Percentiles rank a stretch among this genome's conserved stretches.
Evolutionary conservation across 2,113 vertebrate species (phyloP).

Genomic region (Oxygymnocypris stewartii): DNA sequence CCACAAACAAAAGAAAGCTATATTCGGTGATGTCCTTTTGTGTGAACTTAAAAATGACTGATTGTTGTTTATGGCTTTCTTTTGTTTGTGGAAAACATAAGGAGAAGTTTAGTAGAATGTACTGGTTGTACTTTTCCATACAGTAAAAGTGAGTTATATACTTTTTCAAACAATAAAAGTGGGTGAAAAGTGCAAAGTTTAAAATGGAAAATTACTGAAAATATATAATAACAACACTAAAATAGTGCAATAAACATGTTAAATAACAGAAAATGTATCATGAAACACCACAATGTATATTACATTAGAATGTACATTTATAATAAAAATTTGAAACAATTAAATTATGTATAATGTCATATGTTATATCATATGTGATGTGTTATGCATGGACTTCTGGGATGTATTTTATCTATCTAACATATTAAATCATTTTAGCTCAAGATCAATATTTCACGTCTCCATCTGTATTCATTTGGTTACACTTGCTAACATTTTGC

Average conservation of each 20-base stretch:
- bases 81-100: not conserved
- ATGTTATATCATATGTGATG: not conserved
- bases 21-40: not conserved
- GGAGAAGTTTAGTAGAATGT: not conserved
- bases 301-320: not conserved
- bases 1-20: not conserved
- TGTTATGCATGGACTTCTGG: not conserved
- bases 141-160: not conserved
- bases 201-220: not conserved
- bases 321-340: not conserved
- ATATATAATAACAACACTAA: not conserved
- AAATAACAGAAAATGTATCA: not conserved
- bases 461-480: not conserved
- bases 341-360: not conserved
- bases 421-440: not conserved
- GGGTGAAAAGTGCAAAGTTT: not conserved
- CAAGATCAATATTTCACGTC: not conserved
- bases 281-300: not conserved
- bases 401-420: not conserved
- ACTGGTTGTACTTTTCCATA: not conserved
- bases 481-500: conserved; percentile 17
- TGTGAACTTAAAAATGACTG: not conserved
- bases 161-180: not conserved
- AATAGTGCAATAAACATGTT: not conserved
- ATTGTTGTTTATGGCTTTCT: not conserved